Evolutionary conservation across 1,140 invertebrate species (phyloP).

Genomic region (Drosophila azteca): DNA sequence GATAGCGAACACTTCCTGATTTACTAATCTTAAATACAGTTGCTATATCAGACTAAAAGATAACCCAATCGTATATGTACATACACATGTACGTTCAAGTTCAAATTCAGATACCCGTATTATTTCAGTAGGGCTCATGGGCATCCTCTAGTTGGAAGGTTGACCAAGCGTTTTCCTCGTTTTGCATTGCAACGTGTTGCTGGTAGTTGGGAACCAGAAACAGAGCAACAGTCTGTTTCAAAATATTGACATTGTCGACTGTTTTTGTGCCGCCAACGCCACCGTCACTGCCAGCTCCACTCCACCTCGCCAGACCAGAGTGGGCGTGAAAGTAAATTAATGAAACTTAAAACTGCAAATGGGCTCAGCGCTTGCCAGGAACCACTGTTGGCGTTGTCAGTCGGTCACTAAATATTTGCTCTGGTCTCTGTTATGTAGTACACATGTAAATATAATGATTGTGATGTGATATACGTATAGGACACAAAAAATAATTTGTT

Average conservation of each 20-base stretch:
- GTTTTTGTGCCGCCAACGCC: conserved; percentile 6
- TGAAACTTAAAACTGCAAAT: conserved; percentile 50
- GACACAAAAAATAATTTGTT: too few relatives aligned
- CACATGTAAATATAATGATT: conserved; percentile 22
- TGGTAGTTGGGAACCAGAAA: conserved; percentile 18
- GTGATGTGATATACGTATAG: background rate
- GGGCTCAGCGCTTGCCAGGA: conserved; percentile 5
- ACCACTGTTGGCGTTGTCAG: conserved; percentile 3
- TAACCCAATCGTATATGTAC: too few relatives aligned
- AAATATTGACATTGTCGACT: conserved; percentile 55
- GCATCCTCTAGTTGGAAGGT: too few relatives aligned
- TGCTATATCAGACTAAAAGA: too few relatives aligned
- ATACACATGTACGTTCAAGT: too few relatives aligned
- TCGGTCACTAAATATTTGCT: conserved; percentile 21
- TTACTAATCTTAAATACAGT: too few relatives aligned
- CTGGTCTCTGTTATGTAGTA: background rate
- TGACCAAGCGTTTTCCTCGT: conserved; percentile 13
- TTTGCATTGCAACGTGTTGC: conserved; percentile 55
- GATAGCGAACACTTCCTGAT: too few relatives aligned
- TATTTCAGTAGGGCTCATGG: too few relatives aligned
- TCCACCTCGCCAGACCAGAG: conserved; percentile 8
- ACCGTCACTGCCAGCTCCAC: too few relatives aligned
- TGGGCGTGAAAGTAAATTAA: conserved; percentile 39
- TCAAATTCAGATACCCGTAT: too few relatives aligned
- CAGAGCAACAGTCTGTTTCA: conserved; percentile 33